phyloP scores from a whole-genome alignment of 37 sponge, comb jelly and placozoan genomes.

The Spongilla lacustris region DNA sequence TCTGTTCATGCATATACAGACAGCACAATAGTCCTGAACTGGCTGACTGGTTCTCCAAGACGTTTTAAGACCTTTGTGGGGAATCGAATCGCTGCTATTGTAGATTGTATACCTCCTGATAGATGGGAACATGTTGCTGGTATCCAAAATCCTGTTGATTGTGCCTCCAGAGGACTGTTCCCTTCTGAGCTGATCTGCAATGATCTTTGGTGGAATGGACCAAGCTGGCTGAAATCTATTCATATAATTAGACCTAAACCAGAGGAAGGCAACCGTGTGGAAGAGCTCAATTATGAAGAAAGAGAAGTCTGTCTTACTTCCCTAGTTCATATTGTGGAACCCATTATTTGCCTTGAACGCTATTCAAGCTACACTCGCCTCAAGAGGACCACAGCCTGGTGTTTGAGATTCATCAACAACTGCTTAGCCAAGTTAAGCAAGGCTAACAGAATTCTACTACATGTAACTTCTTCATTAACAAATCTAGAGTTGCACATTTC shows the following conservation, averaged over 20 bases:
- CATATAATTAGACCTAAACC: constrained; percentile 1
- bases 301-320: constrained; percentile 3
- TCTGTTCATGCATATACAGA: constrained; percentile 44
- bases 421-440: constrained; percentile 2
- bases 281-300: background rate
- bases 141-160: constrained; percentile 40
- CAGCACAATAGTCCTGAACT: constrained; percentile 36
- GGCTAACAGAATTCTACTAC: background rate
- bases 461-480: background rate
- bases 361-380: background rate
- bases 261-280: background rate
- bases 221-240: constrained; percentile 13
- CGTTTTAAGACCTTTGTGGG: constrained; percentile 44
- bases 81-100: constrained; percentile 22
- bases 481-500: constrained; percentile 10
- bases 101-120: constrained; percentile 13
- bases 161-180: constrained; percentile 28
- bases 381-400: constrained; percentile 22
- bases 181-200: constrained; percentile 22
- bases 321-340: background rate
- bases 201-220: constrained; percentile 47
- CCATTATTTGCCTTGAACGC: constrained; percentile 13
- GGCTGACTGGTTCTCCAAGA: constrained; percentile 11
- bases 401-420: constrained; percentile 28
- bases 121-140: constrained; percentile 16